phyloP scores from a whole-genome alignment of 2,113 vertebrate species.

The Poeciliopsis turrubarensis region DNA sequence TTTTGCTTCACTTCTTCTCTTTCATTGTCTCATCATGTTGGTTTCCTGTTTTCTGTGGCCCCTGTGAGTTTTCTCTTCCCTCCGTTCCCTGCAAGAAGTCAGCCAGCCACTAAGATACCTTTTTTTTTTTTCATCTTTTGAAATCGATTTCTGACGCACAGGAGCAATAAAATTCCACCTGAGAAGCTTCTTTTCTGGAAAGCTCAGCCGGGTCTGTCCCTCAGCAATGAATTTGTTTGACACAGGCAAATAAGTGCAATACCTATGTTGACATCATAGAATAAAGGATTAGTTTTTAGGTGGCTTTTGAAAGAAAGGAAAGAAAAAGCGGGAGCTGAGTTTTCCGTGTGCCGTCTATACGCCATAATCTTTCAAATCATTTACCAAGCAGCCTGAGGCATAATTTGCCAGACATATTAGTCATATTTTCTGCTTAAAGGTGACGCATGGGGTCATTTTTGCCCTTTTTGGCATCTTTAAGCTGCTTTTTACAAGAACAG shows the following conservation, averaged over 20 bases:
- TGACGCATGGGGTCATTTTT: not conserved
- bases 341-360: not conserved
- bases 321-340: constrained; percentile 8
- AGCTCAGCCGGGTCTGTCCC: not conserved
- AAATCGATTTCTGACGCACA: constrained; percentile 16
- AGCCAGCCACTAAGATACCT: constrained; percentile 2
- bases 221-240: constrained; percentile 5
- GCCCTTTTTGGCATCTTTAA: not conserved
- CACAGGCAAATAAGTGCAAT: constrained; percentile 1
- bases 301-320: not conserved
- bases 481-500: not conserved
- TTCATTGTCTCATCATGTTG: constrained; percentile 45
- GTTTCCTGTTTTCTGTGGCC: constrained; percentile 71
- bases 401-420: not conserved
- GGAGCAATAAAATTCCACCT: constrained; percentile 7
- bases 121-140: constrained; percentile 7
- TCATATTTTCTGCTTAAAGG: not conserved
- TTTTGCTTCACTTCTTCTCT: constrained; percentile 61
- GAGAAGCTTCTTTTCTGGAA: constrained; percentile 11
- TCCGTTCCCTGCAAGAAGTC: constrained; percentile 21
- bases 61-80: constrained; percentile 15
- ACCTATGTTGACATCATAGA: constrained; percentile 2
- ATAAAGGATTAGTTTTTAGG: not conserved
- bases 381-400: not conserved
- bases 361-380: not conserved